Evolutionary conservation across 2,888 invertebrate species (phyloP).

Genomic region (Ceratothoa steindachneri): DNA sequence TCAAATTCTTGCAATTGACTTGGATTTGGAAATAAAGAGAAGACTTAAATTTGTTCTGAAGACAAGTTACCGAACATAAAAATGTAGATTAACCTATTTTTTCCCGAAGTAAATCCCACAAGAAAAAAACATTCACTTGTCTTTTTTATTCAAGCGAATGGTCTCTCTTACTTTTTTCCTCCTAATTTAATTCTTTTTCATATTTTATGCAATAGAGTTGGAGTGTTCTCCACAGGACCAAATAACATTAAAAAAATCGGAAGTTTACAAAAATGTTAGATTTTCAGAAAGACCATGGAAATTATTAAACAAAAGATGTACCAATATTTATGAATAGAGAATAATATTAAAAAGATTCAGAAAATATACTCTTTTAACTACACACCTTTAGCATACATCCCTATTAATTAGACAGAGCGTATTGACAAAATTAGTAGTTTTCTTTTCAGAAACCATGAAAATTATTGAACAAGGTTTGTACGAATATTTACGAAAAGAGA

Average conservation of each 20-base stretch:
- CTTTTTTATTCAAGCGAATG: neutral
- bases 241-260: neutral
- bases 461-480: too few species aligned
- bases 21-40: neutral
- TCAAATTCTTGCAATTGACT: neutral
- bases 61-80: neutral
- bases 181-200: neutral
- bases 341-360: too few species aligned
- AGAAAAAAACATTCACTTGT: neutral
- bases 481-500: too few species aligned
- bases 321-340: too few species aligned
- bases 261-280: neutral
- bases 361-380: too few species aligned
- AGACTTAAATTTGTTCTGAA: neutral
- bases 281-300: neutral
- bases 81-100: neutral
- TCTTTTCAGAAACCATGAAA: too few species aligned
- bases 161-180: neutral
- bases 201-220: too few species aligned
- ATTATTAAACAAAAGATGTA: neutral
- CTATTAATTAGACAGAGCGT: too few species aligned
- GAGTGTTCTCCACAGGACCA: too few species aligned
- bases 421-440: too few species aligned
- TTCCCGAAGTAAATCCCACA: neutral
- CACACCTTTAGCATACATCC: too few species aligned